phyloP scores from a whole-genome alignment of 30 jellyfish, hydroid and myxozoan genomes.

The Morbakka virulenta region DNA sequence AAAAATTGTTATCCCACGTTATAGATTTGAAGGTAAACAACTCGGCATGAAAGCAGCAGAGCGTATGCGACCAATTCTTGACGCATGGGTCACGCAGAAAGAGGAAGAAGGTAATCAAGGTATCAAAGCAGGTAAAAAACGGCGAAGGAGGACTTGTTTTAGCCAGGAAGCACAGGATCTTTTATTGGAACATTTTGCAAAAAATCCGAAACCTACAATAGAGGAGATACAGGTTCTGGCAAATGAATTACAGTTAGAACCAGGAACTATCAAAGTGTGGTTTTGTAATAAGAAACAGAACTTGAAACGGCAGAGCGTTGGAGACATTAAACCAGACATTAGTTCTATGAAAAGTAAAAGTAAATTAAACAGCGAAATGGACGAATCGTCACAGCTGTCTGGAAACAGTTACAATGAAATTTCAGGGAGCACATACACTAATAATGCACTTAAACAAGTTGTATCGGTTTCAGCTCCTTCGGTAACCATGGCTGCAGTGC shows the following conservation, averaged over 20 bases:
- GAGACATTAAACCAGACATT: constrained; percentile 58
- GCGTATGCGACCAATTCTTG: constrained; percentile 90
- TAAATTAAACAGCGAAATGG: constrained; percentile 35
- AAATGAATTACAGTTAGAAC: constrained; percentile 57
- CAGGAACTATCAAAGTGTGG: constrained; percentile 87
- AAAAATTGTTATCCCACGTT: too few species aligned
- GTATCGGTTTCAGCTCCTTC: constrained; percentile 75
- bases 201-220: constrained; percentile 88
- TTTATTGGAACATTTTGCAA: constrained; percentile 65
- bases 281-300: constrained; percentile 92
- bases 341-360: constrained; percentile 40
- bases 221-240: constrained; percentile 87
- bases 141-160: constrained; percentile 95
- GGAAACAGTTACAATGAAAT: neutral
- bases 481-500: constrained; percentile 74
- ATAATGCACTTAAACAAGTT: constrained; percentile 47
- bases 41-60: constrained; percentile 99
- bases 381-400: neutral
- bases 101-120: constrained; percentile 75
- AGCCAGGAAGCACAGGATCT: constrained; percentile 75
- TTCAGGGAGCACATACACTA: constrained; percentile 19
- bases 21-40: constrained; percentile 95
- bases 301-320: constrained; percentile 48
- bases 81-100: constrained; percentile 74
- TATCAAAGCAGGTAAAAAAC: constrained; percentile 67